These are phyloP conservation scores for Aleiodes testaceus DNA, from an alignment of 2,888 invertebrate species.

Conservation along the genomic window DNA sequence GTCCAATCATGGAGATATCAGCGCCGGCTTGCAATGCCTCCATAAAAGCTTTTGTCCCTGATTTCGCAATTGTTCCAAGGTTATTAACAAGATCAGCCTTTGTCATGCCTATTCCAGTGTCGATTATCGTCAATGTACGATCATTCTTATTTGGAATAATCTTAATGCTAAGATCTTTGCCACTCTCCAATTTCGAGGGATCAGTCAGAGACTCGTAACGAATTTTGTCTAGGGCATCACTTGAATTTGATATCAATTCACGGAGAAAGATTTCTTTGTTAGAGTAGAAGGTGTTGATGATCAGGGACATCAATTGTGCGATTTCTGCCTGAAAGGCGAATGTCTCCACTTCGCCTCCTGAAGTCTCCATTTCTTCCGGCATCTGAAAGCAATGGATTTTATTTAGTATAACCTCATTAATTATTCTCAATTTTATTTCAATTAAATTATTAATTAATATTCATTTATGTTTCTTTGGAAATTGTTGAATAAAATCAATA, in stretches of 20 bases:
- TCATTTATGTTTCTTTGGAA: too few relatives aligned
- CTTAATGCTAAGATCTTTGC: constrained; percentile 96
- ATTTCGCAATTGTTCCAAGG: constrained; percentile 98
- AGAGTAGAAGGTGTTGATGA: constrained; percentile 99
- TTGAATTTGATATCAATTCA: constrained; percentile 98
- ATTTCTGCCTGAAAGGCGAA: constrained; percentile 99
- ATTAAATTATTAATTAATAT: too few relatives aligned
- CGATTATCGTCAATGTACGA: constrained; percentile 95
- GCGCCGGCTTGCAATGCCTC: constrained; percentile 99
- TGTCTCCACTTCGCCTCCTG: constrained; percentile 87
- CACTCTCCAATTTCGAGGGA: constrained; percentile 91
- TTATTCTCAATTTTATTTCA: not conserved
- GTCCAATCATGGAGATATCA: constrained; percentile 99
- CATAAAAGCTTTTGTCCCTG: constrained; percentile 99
- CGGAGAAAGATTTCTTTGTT: constrained; percentile 99
- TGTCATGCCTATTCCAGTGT: constrained; percentile 98
- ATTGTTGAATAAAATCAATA: not conserved
- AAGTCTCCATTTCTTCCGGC: constrained; percentile 83
- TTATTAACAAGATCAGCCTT: constrained; percentile 99
- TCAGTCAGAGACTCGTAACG: constrained; percentile 98
- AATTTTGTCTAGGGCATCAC: constrained; percentile 94
- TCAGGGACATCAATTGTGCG: constrained; percentile 99
- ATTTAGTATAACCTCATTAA: constrained; percentile 84
- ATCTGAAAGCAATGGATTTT: constrained; percentile 94
- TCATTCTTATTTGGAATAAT: constrained; percentile 97